These are phyloP conservation scores for Chionis minor DNA, from an alignment of 2,113 vertebrate species.

Conservation along the genomic window DNA sequence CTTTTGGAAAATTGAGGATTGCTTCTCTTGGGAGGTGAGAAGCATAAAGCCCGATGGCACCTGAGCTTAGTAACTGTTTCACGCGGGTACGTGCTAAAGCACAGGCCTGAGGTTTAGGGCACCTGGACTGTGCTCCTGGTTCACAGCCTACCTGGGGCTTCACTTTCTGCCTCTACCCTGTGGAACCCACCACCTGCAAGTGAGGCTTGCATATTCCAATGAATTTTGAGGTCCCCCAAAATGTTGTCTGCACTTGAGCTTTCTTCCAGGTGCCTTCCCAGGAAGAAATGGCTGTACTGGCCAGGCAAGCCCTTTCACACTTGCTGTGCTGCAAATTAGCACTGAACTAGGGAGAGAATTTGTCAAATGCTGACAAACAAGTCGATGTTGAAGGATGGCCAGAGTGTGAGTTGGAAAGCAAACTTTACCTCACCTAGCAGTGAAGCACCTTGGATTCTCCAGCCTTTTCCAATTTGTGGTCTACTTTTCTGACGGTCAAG, in stretches of 20 bases:
- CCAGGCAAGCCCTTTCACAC: neutral
- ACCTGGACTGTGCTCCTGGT: neutral
- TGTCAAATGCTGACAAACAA: neutral
- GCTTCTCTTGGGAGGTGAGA: neutral
- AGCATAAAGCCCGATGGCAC: neutral
- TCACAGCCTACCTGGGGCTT: neutral
- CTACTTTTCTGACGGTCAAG: neutral
- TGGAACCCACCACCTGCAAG: neutral
- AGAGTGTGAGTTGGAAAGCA: neutral
- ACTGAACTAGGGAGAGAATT: neutral
- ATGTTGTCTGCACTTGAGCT: neutral
- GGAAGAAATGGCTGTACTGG: neutral
- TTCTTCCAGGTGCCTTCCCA: neutral
- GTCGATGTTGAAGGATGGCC: neutral
- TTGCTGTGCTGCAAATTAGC: neutral
- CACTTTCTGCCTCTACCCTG: neutral
- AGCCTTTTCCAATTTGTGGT: neutral
- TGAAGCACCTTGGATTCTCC: neutral
- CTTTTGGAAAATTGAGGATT: neutral
- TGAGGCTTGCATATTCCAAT: neutral
- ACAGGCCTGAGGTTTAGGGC: neutral
- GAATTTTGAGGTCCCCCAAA: neutral
- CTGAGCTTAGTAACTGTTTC: neutral
- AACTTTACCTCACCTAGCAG: neutral
- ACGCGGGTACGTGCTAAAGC: accelerated